These are phyloP conservation scores for Drosophila tanythrix DNA, from an alignment of 2,888 invertebrate species.

Conservation along the genomic window DNA sequence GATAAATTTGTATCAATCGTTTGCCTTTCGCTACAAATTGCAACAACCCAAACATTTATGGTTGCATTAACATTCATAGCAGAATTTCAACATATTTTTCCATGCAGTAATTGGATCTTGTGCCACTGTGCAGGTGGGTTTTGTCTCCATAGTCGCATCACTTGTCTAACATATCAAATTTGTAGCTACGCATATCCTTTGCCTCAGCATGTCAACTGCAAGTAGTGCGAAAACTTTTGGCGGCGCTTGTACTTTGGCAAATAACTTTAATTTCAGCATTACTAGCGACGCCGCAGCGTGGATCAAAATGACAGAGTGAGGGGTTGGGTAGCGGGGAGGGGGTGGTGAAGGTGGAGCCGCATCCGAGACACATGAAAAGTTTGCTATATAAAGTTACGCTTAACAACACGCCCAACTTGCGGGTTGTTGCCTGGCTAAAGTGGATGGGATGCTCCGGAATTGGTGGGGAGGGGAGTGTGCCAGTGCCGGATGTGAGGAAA, in stretches of 20 bases:
- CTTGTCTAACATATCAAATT: conserved; percentile 81
- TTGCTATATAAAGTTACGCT: conserved; percentile 70
- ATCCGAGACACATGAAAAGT: conserved; percentile 65
- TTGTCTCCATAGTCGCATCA: conserved; percentile 40
- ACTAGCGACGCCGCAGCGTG: conserved; percentile 50
- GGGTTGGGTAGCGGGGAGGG: neutral
- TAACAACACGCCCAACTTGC: conserved; percentile 66
- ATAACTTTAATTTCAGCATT: conserved; percentile 78
- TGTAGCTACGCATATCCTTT: conserved; percentile 75
- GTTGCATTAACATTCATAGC: neutral
- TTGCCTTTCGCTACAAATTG: neutral
- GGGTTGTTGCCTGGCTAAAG: conserved; percentile 15
- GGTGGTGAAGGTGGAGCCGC: neutral
- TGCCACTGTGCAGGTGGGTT: conserved; percentile 35
- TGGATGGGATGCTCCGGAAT: neutral
- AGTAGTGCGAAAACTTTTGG: conserved; percentile 65
- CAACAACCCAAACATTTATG: neutral
- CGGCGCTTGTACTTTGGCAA: conserved; percentile 72
- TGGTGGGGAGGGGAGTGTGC: neutral
- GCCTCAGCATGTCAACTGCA: conserved; percentile 74
- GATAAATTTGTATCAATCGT: neutral
- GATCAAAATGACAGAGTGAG: neutral
- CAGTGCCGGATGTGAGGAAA: conserved; percentile 31
- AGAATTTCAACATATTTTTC: neutral
- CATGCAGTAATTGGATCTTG: too few species aligned